Percentiles rank a stretch among this genome's conserved stretches.
Conservation (phyloP, 2,113 vertebrate genomes). For the Neoarius graeffei region DNA sequence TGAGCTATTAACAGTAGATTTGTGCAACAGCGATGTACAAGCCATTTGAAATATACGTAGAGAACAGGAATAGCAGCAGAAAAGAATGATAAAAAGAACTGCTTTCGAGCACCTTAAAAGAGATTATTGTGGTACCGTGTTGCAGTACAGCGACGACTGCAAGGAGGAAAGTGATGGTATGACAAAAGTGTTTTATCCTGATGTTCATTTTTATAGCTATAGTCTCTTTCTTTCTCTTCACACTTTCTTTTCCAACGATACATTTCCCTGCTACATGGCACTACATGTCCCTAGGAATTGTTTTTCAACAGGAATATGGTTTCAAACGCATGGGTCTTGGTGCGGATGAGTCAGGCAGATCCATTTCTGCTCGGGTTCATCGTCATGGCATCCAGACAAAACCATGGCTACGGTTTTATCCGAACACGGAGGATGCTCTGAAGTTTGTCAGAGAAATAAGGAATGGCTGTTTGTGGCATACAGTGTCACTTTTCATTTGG, state of each 20-base stretch:
- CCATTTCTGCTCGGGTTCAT: conserved; percentile 45
- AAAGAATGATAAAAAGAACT: background rate
- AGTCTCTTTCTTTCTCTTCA: background rate
- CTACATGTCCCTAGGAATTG: background rate
- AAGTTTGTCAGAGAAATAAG: conserved; percentile 37
- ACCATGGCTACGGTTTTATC: conserved; percentile 37
- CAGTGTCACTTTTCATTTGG: conserved; percentile 1
- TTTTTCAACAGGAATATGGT: conserved; percentile 49
- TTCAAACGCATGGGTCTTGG: conserved; percentile 61
- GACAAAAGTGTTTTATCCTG: background rate
- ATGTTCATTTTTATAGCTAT: background rate
- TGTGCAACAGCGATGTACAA: background rate
- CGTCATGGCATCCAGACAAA: conserved; percentile 49
- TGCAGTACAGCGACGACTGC: too few species aligned
- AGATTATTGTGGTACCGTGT: background rate
- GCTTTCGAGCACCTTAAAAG: background rate
- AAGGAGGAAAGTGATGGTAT: background rate
- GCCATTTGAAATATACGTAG: background rate
- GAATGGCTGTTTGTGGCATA: background rate
- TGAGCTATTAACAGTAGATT: background rate
- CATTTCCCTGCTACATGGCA: background rate
- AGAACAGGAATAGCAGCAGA: background rate
- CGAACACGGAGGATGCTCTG: conserved; percentile 20
- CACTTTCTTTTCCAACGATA: background rate
- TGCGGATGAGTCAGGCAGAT: conserved; percentile 76